A percentile compares a stretch with the other conserved stretches of the same genome.
Conservation (phyloP, 2,113 vertebrate species). For the Nymphicus hollandicus region DNA sequence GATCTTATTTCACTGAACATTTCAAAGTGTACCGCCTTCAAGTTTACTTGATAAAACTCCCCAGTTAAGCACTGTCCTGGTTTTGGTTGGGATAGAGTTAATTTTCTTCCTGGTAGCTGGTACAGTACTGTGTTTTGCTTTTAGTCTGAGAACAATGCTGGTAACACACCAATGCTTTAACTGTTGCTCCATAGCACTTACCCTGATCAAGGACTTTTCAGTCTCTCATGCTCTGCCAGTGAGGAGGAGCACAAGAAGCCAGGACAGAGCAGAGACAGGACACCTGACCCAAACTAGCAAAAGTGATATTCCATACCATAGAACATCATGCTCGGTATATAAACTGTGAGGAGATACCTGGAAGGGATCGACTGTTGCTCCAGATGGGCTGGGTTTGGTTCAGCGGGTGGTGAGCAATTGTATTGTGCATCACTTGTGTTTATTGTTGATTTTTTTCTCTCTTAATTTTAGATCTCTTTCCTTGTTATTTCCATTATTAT, state of each 20-base stretch:
- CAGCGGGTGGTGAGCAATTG: neutral
- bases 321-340: neutral
- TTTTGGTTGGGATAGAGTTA: neutral
- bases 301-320: neutral
- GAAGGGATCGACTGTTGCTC: neutral
- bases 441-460: neutral
- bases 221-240: neutral
- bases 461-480: neutral
- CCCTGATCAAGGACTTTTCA: neutral
- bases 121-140: neutral
- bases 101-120: neutral
- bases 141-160: neutral
- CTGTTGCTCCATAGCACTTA: neutral
- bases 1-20: neutral
- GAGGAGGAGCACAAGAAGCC: neutral
- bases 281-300: neutral
- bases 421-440: neutral
- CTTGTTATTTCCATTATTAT: neutral
- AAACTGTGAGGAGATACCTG: neutral
- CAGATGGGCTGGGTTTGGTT: neutral
- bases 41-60: neutral
- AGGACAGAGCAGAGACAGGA: neutral
- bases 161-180: neutral
- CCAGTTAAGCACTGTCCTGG: neutral
- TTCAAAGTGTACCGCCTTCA: neutral